Percentiles rank a stretch among this genome's conserved stretches.
phyloP scores from a whole-genome alignment of 64 coral and sea anemone genomes.

The Porites australiensis region DNA sequence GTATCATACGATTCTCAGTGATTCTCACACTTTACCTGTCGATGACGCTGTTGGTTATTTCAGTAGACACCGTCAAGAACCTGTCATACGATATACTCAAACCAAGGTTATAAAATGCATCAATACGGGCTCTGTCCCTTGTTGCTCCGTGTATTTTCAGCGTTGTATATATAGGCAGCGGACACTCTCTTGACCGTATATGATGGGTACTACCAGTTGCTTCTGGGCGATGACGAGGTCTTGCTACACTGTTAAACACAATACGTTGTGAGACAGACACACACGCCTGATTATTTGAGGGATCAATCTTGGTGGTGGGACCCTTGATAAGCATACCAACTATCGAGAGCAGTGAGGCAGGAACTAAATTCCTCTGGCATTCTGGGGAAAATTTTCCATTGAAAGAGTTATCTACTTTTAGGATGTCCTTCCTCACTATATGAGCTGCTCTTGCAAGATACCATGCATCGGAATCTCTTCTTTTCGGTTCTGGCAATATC shows the following conservation, averaged over 20 bases:
- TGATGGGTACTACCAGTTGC: slow-evolving; percentile 52
- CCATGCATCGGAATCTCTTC: slow-evolving; percentile 52
- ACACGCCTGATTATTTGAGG: slow-evolving; percentile 47
- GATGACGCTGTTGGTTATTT: slow-evolving; percentile 42
- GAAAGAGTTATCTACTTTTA: slow-evolving; percentile 54
- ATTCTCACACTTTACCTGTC: slow-evolving; percentile 3
- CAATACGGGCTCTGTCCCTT: slow-evolving; percentile 51
- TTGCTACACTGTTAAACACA: slow-evolving; percentile 55
- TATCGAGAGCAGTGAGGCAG: slow-evolving; percentile 53
- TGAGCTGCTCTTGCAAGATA: slow-evolving; percentile 54
- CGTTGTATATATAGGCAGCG: slow-evolving; percentile 50
- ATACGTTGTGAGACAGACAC: slow-evolving; percentile 47
- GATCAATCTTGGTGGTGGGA: slow-evolving; percentile 51
- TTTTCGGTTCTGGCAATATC: no score
- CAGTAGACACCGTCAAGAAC: slow-evolving; percentile 23
- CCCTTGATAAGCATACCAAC: slow-evolving; percentile 59
- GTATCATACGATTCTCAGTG: slow-evolving; percentile 1
- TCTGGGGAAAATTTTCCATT: slow-evolving; percentile 64
- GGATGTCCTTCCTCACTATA: slow-evolving; percentile 66
- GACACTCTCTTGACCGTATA: slow-evolving; percentile 53
- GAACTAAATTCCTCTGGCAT: slow-evolving; percentile 65
- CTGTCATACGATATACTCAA: slow-evolving; percentile 58
- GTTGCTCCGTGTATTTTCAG: slow-evolving; percentile 65
- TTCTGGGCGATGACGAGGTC: slow-evolving; percentile 32
- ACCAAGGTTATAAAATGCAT: slow-evolving; percentile 63